Percentiles rank a stretch among this genome's conserved stretches.
These are phyloP conservation scores for Tuta absoluta DNA, from an alignment of 2,888 invertebrate genomes.

Conservation along the genomic window DNA sequence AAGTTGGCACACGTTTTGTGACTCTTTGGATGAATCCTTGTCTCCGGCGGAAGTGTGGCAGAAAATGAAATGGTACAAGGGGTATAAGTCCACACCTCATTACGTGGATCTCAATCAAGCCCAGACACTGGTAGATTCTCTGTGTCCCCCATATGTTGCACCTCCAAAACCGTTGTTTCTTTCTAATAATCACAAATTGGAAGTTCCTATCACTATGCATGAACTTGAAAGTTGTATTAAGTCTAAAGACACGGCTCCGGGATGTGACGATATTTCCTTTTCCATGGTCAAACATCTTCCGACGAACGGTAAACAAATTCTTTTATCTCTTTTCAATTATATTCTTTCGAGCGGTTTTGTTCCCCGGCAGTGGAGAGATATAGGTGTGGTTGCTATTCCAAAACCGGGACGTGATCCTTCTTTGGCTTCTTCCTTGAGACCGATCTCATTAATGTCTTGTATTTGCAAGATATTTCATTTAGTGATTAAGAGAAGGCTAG, in stretches of 20 bases:
- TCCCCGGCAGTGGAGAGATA: constrained; percentile 7
- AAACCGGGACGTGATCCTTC: constrained; percentile 10
- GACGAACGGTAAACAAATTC: neutral
- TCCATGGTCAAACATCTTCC: constrained; percentile 10
- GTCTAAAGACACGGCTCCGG: constrained; percentile 27
- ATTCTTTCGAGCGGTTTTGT: neutral
- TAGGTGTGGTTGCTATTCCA: neutral
- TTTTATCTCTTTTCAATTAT: neutral
- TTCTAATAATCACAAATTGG: neutral
- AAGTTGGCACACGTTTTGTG: constrained; percentile 25
- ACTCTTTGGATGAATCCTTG: constrained; percentile 12
- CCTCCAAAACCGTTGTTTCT: neutral
- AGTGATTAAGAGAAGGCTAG: constrained; percentile 7
- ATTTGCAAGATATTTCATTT: too few relatives aligned
- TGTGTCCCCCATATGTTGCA: constrained; percentile 1
- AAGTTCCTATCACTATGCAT: neutral
- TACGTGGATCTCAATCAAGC: neutral
- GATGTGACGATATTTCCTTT: constrained; percentile 28
- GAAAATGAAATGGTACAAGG: constrained; percentile 26
- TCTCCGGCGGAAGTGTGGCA: constrained; percentile 4
- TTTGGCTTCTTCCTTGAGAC: constrained; percentile 21
- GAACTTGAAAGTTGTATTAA: constrained; percentile 26
- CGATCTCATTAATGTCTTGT: constrained; percentile 22
- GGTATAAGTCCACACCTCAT: neutral
- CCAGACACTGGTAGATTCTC: neutral